Evolutionary conservation across 2,888 invertebrate genomes (phyloP), one percentile per base, ranked within the genome.

Genomic region (Ophion ventricosus): DNA sequence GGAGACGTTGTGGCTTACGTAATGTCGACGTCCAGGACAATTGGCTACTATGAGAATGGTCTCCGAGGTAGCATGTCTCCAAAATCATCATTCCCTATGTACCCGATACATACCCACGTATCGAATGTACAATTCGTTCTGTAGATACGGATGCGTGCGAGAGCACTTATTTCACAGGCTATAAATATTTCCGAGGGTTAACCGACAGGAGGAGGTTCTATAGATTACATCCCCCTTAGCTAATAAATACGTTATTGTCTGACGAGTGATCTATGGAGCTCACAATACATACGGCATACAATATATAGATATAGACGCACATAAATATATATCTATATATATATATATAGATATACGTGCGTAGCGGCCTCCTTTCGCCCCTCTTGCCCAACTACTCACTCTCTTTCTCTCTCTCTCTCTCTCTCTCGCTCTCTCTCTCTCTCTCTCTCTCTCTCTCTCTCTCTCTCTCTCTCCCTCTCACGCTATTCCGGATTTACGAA

Each of bases 211-310:
- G 87, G 85, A 78, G 82, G 88, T 87, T 88, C 87, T 88, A 88
- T 90, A 90, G 87, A 90, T 90, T 90, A 89, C 88, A 87, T 86
- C 86, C 88, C 88, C 87, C 87, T 87, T 81, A 87, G 87, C 89
- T 89, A 89, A 90, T 90, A 90, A 90, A 90, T 90, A 90, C 87
- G 90, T 90, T 90, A 90, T 90, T 90, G 89, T 90, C 89, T 87
- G 85, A 64, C 78, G 79, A 79, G 85, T 88, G 88, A 88, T 88
- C 83, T 87, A 88, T 85, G 87, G 77, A 78, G 81, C 72, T 82
- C 80, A 59, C 79, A 75, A 80, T 66, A 73, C 67, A 49, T 43
- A 59, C 56, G 54, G 69, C 70, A 69, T 83, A 72, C 78, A 72
- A 72, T 73, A 29, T 49, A 70, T 35, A 35, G 7, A 35, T 35